Conservation (phyloP, 2,113 vertebrate species). For the Sula dactylatra region DNA sequence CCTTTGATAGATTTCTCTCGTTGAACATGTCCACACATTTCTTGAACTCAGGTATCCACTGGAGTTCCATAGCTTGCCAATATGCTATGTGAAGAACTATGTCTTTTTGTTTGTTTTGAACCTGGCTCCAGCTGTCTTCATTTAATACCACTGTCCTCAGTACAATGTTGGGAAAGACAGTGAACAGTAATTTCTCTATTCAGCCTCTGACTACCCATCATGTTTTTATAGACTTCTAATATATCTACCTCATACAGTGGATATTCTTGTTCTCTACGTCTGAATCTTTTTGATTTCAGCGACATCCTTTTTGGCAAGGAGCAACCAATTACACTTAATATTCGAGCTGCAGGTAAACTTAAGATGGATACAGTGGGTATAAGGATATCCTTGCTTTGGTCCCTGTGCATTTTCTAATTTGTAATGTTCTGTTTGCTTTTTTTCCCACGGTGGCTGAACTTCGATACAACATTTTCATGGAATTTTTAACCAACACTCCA, state of each 20-base stretch:
- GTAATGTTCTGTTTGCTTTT: neutral
- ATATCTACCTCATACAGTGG: neutral
- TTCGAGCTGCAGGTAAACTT: neutral
- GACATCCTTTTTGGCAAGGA: neutral
- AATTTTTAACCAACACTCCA: neutral
- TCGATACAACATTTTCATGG: neutral
- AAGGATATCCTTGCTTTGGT: neutral
- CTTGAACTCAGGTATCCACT: neutral
- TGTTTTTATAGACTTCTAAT: neutral
- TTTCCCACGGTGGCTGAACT: neutral
- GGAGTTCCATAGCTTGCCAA: neutral
- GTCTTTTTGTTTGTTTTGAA: neutral
- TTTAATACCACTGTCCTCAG: neutral
- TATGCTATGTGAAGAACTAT: neutral
- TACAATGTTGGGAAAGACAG: neutral
- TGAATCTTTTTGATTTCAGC: neutral
- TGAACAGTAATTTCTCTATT: neutral
- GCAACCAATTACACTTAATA: neutral
- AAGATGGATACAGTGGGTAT: neutral
- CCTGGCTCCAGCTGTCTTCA: neutral
- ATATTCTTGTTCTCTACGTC: neutral
- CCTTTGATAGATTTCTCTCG: neutral
- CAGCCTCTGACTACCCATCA: neutral
- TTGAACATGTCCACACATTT: neutral
- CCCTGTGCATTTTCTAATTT: neutral